Conservation (phyloP, 2,888 invertebrate species). For the Quadriops clusia region DNA sequence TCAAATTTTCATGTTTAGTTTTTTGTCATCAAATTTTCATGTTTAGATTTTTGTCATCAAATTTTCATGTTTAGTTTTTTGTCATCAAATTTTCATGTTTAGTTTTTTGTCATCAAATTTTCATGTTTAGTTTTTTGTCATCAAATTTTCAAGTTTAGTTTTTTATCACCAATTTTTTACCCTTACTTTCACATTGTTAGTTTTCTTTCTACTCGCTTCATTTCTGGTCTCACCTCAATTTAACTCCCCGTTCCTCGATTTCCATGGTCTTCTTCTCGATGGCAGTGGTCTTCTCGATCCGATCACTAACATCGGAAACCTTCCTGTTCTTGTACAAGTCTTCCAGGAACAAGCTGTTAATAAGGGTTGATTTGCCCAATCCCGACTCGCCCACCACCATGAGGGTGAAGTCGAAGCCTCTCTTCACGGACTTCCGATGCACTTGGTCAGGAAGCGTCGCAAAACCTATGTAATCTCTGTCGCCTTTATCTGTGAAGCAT, state of each 20-base stretch:
- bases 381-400: slow-evolving; percentile 95
- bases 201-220: no score
- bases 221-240: slow-evolving; percentile 45
- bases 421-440: slow-evolving; percentile 90
- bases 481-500: slow-evolving; percentile 26
- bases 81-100: no score
- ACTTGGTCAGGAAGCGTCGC: slow-evolving; percentile 93
- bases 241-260: slow-evolving; percentile 88
- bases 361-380: slow-evolving; percentile 86
- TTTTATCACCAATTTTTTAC: no score
- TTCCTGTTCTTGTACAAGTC: slow-evolving; percentile 83
- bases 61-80: no score
- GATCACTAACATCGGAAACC: slow-evolving; percentile 51
- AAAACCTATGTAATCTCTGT: slow-evolving; percentile 84
- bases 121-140: no score
- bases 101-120: no score
- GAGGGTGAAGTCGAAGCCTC: slow-evolving; percentile 91
- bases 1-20: no score
- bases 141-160: no score
- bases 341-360: slow-evolving; percentile 87
- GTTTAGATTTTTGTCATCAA: no score
- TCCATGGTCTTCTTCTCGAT: slow-evolving; percentile 80
- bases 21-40: no score
- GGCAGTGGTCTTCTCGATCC: slow-evolving; percentile 56
- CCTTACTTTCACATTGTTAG: no score